Conservation (phyloP, 2,113 vertebrate genomes). For the Sebastes fasciatus region DNA sequence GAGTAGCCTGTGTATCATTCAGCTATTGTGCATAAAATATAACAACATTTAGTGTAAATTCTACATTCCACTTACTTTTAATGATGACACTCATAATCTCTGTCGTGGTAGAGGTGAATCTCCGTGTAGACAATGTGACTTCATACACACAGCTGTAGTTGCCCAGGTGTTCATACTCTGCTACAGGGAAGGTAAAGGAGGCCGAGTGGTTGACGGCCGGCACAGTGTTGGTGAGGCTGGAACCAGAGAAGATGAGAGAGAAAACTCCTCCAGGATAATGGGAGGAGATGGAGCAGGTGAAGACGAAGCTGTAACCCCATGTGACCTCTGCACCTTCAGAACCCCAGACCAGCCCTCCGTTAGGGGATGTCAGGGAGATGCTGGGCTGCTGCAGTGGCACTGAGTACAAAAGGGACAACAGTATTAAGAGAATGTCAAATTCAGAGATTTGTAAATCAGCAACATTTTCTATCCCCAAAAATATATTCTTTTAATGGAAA, state of each 20-base stretch:
- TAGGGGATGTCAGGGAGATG: constrained; percentile 18
- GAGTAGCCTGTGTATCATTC: neutral
- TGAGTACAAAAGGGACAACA: neutral
- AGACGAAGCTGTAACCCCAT: constrained; percentile 5
- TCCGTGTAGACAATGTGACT: constrained; percentile 1
- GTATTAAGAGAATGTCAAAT: neutral
- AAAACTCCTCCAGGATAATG: neutral
- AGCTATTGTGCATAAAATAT: neutral
- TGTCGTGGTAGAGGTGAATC: neutral
- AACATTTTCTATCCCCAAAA: no score
- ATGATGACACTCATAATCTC: neutral
- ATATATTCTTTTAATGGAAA: no score
- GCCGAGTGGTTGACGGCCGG: constrained; percentile 1
- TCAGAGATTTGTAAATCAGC: neutral
- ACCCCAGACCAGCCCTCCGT: constrained; percentile 10
- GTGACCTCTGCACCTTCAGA: constrained; percentile 14
- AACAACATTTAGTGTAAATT: neutral
- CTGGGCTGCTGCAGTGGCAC: constrained; percentile 17
- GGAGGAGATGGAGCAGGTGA: constrained; percentile 22
- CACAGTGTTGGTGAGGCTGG: neutral
- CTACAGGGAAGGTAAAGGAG: constrained; percentile 21
- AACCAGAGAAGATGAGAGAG: constrained; percentile 15
- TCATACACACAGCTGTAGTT: constrained; percentile 44
- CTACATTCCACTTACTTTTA: neutral
- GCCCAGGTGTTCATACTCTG: constrained; percentile 13